Conservation (phyloP, 2,113 vertebrate species). For the Zosterops japonicus region DNA sequence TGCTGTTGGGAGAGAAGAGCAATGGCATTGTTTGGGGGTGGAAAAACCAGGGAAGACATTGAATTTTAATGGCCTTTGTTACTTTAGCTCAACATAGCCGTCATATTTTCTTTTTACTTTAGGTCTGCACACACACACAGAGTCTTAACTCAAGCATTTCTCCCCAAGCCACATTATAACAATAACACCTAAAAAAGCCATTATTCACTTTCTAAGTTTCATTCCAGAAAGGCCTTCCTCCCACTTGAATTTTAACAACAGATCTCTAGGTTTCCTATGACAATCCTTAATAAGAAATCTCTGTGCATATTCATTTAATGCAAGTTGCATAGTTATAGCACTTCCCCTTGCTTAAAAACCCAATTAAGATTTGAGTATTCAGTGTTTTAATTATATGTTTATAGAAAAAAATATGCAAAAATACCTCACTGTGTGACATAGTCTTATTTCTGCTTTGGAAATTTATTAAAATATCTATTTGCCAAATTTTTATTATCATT, state of each 20-base stretch:
- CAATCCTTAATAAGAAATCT: neutral
- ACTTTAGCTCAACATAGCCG: neutral
- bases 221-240: neutral
- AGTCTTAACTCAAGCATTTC: neutral
- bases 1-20: neutral
- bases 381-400: neutral
- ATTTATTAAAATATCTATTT: neutral
- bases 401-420: neutral
- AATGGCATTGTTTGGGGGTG: neutral
- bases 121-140: neutral
- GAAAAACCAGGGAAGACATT: neutral
- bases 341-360: neutral
- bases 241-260: neutral
- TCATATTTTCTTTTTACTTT: neutral
- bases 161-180: neutral
- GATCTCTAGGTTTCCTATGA: neutral
- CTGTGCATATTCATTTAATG: neutral
- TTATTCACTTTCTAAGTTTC: neutral
- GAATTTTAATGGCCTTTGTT: slow-evolving; percentile 11
- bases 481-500: neutral
- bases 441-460: neutral
- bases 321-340: neutral
- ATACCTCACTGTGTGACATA: neutral
- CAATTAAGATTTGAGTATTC: neutral
- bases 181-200: neutral